phyloP scores from a whole-genome alignment of 2,888 invertebrate genomes.

The Andrena hattorfiana region DNA sequence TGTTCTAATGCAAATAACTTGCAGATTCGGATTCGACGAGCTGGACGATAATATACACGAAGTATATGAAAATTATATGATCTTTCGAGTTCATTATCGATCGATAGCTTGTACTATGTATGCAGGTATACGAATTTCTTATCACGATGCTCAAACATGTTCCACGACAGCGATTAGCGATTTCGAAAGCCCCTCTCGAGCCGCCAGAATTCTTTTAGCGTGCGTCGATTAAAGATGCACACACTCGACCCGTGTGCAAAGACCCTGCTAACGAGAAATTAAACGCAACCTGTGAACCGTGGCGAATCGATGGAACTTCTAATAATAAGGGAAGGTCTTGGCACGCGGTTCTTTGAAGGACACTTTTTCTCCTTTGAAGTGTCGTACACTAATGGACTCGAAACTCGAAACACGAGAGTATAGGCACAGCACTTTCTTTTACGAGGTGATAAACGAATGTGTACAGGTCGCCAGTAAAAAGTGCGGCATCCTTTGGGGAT shows the following conservation, averaged over 20 bases:
- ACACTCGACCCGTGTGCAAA: constrained; percentile 23
- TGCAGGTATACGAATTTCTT: not conserved
- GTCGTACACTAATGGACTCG: constrained; percentile 5
- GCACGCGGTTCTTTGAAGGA: constrained; percentile 47
- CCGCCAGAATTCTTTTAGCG: constrained; percentile 25
- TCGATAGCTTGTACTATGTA: too few relatives aligned
- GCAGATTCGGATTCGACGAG: too few relatives aligned
- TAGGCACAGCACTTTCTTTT: not conserved
- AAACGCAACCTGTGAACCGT: constrained; percentile 42
- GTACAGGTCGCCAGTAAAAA: not conserved
- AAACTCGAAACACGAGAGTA: constrained; percentile 5
- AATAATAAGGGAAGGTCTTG: constrained; percentile 60
- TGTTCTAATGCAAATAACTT: too few relatives aligned
- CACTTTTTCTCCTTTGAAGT: constrained; percentile 34
- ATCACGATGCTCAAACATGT: constrained; percentile 39
- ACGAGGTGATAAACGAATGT: not conserved
- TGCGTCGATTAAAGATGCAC: constrained; percentile 7
- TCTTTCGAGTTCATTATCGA: not conserved
- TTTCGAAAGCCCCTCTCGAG: not conserved
- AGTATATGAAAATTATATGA: not conserved
- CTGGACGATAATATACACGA: too few relatives aligned
- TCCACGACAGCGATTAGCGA: constrained; percentile 2
- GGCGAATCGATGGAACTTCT: constrained; percentile 52
- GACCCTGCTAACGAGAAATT: constrained; percentile 41
- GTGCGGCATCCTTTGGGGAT: not conserved